Conservation (phyloP, 2,113 vertebrate species). For the Choloepus hoffmanni region DNA sequence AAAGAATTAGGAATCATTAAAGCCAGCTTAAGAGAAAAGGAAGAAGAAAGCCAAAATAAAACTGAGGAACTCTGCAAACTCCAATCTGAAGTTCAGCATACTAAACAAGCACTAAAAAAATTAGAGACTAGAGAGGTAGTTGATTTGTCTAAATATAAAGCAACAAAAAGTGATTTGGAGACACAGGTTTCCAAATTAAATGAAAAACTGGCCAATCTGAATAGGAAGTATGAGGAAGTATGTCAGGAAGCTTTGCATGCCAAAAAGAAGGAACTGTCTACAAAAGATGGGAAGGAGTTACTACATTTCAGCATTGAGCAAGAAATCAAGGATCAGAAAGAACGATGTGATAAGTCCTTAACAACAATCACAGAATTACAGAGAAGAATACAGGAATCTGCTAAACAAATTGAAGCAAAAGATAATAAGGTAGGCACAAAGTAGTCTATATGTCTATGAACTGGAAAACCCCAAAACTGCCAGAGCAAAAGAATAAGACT, state of each 20-base stretch:
- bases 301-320: conserved; percentile 91
- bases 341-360: conserved; percentile 92
- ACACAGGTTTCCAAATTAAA: conserved; percentile 87
- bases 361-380: conserved; percentile 93
- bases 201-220: conserved; percentile 85
- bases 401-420: conserved; percentile 95
- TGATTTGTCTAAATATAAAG: conserved; percentile 87
- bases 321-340: conserved; percentile 94
- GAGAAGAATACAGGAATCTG: conserved; percentile 94
- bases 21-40: conserved; percentile 87
- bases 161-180: conserved; percentile 89
- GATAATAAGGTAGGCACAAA: conserved; percentile 93
- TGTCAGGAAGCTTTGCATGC: conserved; percentile 86
- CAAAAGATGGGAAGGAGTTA: conserved; percentile 88
- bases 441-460: not conserved
- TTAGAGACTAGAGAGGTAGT: conserved; percentile 86
- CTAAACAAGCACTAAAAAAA: conserved; percentile 87
- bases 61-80: conserved; percentile 87
- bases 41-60: conserved; percentile 87
- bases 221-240: conserved; percentile 87
- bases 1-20: conserved; percentile 82
- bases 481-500: not conserved
- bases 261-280: conserved; percentile 85
- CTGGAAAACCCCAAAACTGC: not conserved
- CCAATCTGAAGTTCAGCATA: conserved; percentile 88